phyloP scores from a whole-genome alignment of 2,113 vertebrate genomes.

The Opisthocomus hoazin region DNA sequence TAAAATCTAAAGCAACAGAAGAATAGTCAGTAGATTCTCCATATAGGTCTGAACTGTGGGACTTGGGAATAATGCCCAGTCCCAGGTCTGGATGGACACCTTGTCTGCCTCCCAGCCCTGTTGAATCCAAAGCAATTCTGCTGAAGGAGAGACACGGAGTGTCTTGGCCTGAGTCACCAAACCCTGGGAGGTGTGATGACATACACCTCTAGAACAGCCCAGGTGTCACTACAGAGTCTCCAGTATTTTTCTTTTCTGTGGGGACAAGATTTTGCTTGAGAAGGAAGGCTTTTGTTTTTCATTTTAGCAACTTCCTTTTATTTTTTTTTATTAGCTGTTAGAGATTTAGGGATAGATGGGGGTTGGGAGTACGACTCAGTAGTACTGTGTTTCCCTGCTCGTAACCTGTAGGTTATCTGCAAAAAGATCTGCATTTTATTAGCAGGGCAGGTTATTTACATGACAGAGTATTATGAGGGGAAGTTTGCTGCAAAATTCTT shows the following conservation, averaged over 20 bases:
- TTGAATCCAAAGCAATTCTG: background rate
- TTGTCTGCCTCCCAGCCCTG: background rate
- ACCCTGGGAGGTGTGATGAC: background rate
- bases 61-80: background rate
- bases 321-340: background rate
- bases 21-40: background rate
- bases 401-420: background rate
- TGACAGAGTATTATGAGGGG: background rate
- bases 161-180: background rate
- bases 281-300: background rate
- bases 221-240: background rate
- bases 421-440: background rate
- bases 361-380: background rate
- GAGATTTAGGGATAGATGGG: background rate
- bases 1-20: background rate
- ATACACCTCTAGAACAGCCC: background rate
- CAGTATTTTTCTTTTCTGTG: background rate
- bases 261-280: background rate
- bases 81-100: background rate
- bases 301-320: background rate
- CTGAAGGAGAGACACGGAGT: background rate
- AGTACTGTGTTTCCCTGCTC: background rate
- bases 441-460: background rate
- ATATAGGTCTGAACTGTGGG: background rate
- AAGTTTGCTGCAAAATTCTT: background rate